phyloP scores from a whole-genome alignment of 2,888 invertebrate species.

The Phyto melanocephala region DNA sequence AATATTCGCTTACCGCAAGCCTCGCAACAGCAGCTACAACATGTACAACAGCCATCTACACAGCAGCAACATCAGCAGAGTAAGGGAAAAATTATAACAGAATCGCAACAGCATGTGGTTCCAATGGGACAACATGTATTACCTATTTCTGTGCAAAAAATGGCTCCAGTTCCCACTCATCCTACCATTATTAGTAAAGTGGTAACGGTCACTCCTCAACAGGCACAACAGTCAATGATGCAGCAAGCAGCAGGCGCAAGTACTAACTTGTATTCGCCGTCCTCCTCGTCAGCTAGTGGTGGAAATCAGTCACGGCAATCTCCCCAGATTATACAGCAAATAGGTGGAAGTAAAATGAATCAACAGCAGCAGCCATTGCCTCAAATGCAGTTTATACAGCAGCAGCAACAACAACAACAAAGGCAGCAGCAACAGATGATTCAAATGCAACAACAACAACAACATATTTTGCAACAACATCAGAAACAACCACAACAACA shows the following conservation, averaged over 20 bases:
- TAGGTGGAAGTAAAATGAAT: conserved; percentile 71
- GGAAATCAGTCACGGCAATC: conserved; percentile 67
- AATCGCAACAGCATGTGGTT: conserved; percentile 48
- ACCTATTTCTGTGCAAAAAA: conserved; percentile 73
- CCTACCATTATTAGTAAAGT: conserved; percentile 76
- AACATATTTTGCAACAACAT: conserved; percentile 66
- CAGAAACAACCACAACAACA: conserved; percentile 65
- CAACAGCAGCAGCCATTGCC: conserved; percentile 67
- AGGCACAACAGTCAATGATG: conserved; percentile 72
- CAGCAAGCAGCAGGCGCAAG: conserved; percentile 57
- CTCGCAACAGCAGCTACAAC: conserved; percentile 29
- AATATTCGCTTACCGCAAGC: conserved; percentile 51
- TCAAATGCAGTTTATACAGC: conserved; percentile 56
- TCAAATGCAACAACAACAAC: conserved; percentile 70
- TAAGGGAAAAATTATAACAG: conserved; percentile 54
- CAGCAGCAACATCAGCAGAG: conserved; percentile 28
- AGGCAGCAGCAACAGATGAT: conserved; percentile 65
- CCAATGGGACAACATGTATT: conserved; percentile 68
- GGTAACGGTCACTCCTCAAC: conserved; percentile 75
- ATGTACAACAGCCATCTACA: conserved; percentile 6
- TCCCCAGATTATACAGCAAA: conserved; percentile 72
- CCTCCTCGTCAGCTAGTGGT: conserved; percentile 65
- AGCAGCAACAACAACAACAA: conserved; percentile 66
- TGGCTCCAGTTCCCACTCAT: conserved; percentile 72
- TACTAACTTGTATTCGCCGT: conserved; percentile 70